A percentile compares a stretch with the other conserved stretches of the same genome.
Evolutionary conservation across 2,113 vertebrate genomes (phyloP).

Genomic region (Bungarus multicinctus): DNA sequence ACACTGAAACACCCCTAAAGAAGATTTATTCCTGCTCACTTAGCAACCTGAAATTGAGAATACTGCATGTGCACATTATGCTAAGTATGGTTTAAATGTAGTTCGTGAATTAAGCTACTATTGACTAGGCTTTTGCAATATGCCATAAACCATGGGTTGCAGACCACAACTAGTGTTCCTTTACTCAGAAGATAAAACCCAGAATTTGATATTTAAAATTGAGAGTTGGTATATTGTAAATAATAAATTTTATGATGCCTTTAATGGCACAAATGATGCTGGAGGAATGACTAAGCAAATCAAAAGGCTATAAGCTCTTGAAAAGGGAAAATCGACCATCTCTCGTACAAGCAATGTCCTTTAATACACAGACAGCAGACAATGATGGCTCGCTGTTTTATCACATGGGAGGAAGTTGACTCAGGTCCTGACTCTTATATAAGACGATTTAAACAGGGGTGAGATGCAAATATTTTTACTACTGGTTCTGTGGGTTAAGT

Average conservation of each 20-base stretch:
- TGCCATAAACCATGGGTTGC: background rate
- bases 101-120: background rate
- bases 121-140: background rate
- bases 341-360: background rate
- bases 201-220: background rate
- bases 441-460: conserved; percentile 32
- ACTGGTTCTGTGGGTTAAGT: too few species aligned
- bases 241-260: background rate
- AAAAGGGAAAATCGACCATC: background rate
- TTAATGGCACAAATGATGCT: background rate
- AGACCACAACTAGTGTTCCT: background rate
- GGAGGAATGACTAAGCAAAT: too few species aligned
- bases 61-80: background rate
- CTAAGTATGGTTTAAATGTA: background rate
- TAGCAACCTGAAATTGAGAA: background rate
- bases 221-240: background rate
- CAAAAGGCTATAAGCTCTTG: background rate
- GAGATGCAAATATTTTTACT: too few species aligned
- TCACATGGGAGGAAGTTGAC: background rate
- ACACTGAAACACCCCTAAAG: background rate
- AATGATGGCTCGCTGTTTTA: background rate
- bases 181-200: background rate
- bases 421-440: conserved; percentile 37
- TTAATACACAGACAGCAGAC: background rate
- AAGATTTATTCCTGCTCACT: background rate